Percentiles rank a stretch among this genome's conserved stretches.
Evolutionary conservation across 2,888 invertebrate genomes (phyloP).

Genomic region (Synergus laeviventris): DNA sequence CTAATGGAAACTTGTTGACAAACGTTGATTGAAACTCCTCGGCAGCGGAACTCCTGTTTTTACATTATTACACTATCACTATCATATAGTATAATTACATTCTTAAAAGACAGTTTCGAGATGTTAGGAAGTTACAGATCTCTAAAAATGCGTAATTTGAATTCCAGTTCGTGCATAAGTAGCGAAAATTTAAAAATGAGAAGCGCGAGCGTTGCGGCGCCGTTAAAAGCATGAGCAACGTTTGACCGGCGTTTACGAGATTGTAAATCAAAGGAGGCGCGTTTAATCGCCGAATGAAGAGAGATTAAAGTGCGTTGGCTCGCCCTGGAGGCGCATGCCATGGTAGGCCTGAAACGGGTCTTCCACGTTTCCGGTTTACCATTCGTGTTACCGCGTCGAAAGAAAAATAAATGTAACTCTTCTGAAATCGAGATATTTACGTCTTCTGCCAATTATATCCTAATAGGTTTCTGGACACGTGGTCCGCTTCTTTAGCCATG

Average conservation of each 20-base stretch:
- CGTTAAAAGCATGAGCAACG: slow-evolving; percentile 46
- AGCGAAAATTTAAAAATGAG: neutral
- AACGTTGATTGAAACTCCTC: neutral
- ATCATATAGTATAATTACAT: neutral
- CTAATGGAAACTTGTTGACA: slow-evolving; percentile 5
- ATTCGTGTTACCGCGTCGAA: neutral
- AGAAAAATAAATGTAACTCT: neutral
- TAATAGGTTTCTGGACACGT: neutral
- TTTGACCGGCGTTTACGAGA: slow-evolving; percentile 63
- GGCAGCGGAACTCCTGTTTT: neutral
- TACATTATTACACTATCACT: neutral
- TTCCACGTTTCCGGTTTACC: slow-evolving; percentile 29
- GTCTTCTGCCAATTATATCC: neutral
- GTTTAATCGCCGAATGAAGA: slow-evolving; percentile 66
- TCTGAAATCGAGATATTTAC: neutral
- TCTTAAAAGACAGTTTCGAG: neutral
- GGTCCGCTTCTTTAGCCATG: neutral
- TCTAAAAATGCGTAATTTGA: neutral
- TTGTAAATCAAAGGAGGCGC: slow-evolving; percentile 63
- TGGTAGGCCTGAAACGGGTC: slow-evolving; percentile 13
- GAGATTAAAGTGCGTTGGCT: slow-evolving; percentile 55
- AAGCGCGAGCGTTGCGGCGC: slow-evolving; percentile 15
- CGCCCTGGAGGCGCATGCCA: slow-evolving; percentile 37
- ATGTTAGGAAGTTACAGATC: neutral
- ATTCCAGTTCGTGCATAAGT: neutral